phyloP scores from a whole-genome alignment of 2,888 invertebrate species.

The Achlya flavicornis region DNA sequence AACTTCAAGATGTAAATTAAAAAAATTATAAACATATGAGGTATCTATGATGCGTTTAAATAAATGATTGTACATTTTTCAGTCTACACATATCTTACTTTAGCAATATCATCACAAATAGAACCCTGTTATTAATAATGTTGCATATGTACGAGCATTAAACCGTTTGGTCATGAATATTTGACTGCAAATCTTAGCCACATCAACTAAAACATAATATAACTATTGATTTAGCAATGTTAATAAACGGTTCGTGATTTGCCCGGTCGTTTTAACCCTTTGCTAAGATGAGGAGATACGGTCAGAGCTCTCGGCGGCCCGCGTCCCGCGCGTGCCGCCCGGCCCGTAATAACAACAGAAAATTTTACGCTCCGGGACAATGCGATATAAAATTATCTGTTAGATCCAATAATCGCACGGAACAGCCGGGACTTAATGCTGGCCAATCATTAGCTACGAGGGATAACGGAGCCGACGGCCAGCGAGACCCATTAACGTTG shows the following conservation, averaged over 20 bases:
- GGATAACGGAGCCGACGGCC: constrained; percentile 81
- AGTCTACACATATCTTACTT: too few relatives aligned
- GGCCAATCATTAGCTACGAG: constrained; percentile 84
- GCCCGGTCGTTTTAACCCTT: constrained; percentile 53
- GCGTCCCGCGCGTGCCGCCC: constrained; percentile 56
- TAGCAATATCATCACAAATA: constrained; percentile 26
- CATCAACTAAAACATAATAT: constrained; percentile 1
- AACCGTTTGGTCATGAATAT: not conserved
- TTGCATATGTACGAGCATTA: constrained; percentile 22
- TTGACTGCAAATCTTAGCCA: constrained; percentile 3
- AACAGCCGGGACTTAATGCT: constrained; percentile 81
- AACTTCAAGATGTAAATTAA: too few relatives aligned
- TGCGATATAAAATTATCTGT: constrained; percentile 84
- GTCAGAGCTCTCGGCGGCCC: constrained; percentile 42
- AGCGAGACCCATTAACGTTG: constrained; percentile 65
- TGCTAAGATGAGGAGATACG: constrained; percentile 58
- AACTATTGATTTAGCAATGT: constrained; percentile 20
- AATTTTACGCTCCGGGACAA: constrained; percentile 84
- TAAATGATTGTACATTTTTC: too few relatives aligned
- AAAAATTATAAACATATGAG: too few relatives aligned
- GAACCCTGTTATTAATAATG: constrained; percentile 28
- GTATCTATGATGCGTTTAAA: too few relatives aligned
- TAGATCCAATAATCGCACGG: constrained; percentile 84
- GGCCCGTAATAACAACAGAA: constrained; percentile 79
- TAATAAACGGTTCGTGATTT: constrained; percentile 62